Evolutionary conservation across 2,888 invertebrate genomes (phyloP).

Genomic region (Drosophila leonis): DNA sequence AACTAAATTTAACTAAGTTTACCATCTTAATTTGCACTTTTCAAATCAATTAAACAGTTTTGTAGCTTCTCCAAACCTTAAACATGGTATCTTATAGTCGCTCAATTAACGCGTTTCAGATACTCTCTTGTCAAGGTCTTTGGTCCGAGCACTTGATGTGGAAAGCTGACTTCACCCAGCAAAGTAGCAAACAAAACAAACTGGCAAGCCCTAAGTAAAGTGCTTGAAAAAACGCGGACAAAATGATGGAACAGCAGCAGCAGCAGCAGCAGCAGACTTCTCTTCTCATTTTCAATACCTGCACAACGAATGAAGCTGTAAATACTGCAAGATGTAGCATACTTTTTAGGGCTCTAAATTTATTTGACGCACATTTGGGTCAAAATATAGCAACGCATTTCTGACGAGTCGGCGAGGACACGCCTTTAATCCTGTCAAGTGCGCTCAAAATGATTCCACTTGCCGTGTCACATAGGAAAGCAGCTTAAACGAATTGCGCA

Average conservation of each 20-base stretch:
- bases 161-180: slow-evolving; percentile 31
- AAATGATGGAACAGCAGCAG: not conserved
- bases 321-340: slow-evolving; percentile 14
- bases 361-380: slow-evolving; percentile 51
- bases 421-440: slow-evolving; percentile 49
- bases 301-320: not conserved
- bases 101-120: no score
- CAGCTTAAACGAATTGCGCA: slow-evolving; percentile 41
- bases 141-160: slow-evolving; percentile 53
- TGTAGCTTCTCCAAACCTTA: not conserved
- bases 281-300: slow-evolving; percentile 6
- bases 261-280: not conserved
- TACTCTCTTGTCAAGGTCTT: not conserved
- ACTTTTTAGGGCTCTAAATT: slow-evolving; percentile 47
- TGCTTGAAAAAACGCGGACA: slow-evolving; percentile 13
- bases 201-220: slow-evolving; percentile 25
- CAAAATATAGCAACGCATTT: slow-evolving; percentile 8
- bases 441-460: slow-evolving; percentile 32
- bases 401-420: slow-evolving; percentile 20
- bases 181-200: slow-evolving; percentile 15
- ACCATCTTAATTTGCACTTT: not conserved
- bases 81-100: not conserved
- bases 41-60: not conserved
- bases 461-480: slow-evolving; percentile 26
- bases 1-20: not conserved